phyloP scores from a whole-genome alignment of 2,113 vertebrate genomes.

The human (Homo sapiens) region DNA sequence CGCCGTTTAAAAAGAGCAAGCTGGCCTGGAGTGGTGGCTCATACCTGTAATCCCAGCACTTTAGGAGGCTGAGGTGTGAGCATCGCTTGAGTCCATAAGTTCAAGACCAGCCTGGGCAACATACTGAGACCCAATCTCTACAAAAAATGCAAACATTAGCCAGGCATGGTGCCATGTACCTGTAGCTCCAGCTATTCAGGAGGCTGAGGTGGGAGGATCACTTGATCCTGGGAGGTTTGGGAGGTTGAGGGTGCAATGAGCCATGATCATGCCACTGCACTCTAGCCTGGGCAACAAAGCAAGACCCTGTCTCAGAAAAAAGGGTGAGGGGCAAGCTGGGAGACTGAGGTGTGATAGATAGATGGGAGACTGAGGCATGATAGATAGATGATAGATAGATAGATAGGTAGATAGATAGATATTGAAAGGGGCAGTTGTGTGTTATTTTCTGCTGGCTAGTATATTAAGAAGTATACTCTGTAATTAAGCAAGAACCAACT shows the following conservation, averaged over 20 bases:
- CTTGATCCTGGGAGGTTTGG: not conserved
- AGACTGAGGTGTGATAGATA: too few relatives aligned
- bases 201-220: not conserved
- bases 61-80: not conserved
- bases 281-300: not conserved
- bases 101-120: not conserved
- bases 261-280: not conserved
- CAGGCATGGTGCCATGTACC: not conserved
- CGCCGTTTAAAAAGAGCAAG: not conserved
- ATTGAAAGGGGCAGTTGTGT: too few relatives aligned
- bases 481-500: not conserved
- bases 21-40: not conserved
- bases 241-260: not conserved
- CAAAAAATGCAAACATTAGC: not conserved
- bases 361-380: too few relatives aligned
- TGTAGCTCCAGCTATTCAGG: not conserved
- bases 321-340: not conserved
- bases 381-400: too few relatives aligned
- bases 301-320: not conserved
- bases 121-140: not conserved
- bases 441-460: too few relatives aligned
- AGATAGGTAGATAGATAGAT: too few relatives aligned
- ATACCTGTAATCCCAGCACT: not conserved
- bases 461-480: not conserved
- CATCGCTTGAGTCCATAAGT: not conserved